Conservation (phyloP, 1,140 invertebrate genomes). For the Zaprionus davidi region DNA sequence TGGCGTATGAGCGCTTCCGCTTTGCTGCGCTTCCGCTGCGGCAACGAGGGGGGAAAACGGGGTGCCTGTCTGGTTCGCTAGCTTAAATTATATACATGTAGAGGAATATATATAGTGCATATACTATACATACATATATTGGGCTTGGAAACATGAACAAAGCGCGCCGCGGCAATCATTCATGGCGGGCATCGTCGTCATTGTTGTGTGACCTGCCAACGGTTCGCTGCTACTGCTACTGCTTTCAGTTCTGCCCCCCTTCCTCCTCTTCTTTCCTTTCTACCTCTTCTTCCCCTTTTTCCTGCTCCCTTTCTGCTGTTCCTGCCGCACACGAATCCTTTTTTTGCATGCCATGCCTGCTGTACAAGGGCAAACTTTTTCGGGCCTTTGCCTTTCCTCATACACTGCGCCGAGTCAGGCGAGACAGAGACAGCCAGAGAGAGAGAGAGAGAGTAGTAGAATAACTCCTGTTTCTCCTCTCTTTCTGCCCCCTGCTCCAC, state of each 20-base stretch:
- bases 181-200: conserved; percentile 69
- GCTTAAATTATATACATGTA: conserved; percentile 1
- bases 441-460: neutral
- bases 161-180: conserved; percentile 74
- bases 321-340: conserved; percentile 58
- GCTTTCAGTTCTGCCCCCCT: neutral
- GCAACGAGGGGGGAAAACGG: neutral
- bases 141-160: conserved; percentile 71
- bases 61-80: conserved; percentile 46
- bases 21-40: conserved; percentile 66
- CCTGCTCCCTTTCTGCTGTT: neutral
- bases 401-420: conserved; percentile 31
- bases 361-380: conserved; percentile 66
- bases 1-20: conserved; percentile 79
- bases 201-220: conserved; percentile 54
- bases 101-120: neutral
- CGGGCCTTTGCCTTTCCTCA: conserved; percentile 17
- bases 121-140: neutral
- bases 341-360: conserved; percentile 65
- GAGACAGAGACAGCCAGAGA: too few relatives aligned
- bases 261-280: too few relatives aligned
- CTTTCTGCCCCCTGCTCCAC: neutral
- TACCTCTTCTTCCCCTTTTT: neutral
- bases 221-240: neutral
- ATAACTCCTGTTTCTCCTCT: too few relatives aligned